A percentile compares a stretch with the other conserved stretches of the same genome.
Conservation (phyloP, 2,888 invertebrate species). For the Platycheirus albimanus region DNA sequence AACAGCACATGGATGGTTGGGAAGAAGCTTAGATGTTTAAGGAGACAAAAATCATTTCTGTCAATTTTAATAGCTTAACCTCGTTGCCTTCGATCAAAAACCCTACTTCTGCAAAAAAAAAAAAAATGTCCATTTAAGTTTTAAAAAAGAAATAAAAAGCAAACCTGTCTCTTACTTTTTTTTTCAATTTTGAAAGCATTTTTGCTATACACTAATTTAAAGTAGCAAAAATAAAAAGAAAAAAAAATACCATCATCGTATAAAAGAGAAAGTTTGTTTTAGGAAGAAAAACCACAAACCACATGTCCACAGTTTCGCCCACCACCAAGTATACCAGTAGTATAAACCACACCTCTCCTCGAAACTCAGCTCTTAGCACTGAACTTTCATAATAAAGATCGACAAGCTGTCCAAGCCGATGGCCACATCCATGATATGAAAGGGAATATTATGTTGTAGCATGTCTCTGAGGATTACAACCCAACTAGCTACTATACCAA, state of each 20-base stretch:
- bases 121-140: conserved; percentile 44
- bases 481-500: conserved; percentile 36
- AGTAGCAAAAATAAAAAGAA: conserved; percentile 18
- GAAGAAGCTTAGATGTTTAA: no score
- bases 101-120: conserved; percentile 15
- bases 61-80: conserved; percentile 28
- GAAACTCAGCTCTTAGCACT: conserved; percentile 65
- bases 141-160: conserved; percentile 22
- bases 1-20: no score
- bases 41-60: conserved; percentile 7
- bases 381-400: conserved; percentile 81
- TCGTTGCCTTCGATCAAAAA: no score
- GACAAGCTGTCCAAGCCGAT: conserved; percentile 80
- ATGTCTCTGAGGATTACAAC: conserved; percentile 71
- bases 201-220: conserved; percentile 44
- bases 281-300: conserved; percentile 68
- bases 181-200: conserved; percentile 61
- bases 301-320: conserved; percentile 62
- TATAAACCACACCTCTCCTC: conserved; percentile 38
- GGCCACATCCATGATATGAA: conserved; percentile 73
- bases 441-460: conserved; percentile 72
- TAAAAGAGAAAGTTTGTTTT: conserved; percentile 65
- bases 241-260: conserved; percentile 41
- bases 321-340: conserved; percentile 36
- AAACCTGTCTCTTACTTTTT: conserved; percentile 52